phyloP scores from a whole-genome alignment of 92 coral and sea anemone genomes.

The Siderastrea siderea region DNA sequence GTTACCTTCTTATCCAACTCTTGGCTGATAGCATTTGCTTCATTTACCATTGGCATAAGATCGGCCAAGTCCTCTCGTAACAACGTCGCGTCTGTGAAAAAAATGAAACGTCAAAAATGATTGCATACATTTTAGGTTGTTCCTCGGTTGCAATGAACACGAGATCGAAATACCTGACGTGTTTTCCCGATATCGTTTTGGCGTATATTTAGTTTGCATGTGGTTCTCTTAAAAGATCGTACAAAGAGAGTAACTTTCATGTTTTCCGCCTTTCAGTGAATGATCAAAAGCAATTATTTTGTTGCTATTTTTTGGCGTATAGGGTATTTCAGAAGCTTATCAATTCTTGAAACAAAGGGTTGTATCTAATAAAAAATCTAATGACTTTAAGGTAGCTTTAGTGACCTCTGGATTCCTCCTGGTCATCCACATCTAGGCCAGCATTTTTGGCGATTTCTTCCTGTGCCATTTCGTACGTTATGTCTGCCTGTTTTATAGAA shows the following conservation, averaged over 20 bases:
- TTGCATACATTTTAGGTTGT: not conserved
- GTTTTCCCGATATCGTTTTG: not conserved
- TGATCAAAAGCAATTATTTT: no score
- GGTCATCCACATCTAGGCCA: conserved; percentile 87
- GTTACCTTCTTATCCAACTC: conserved; percentile 93
- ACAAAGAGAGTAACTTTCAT: no score
- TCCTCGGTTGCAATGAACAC: not conserved
- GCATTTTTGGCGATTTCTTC: conserved; percentile 96
- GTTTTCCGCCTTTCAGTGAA: no score
- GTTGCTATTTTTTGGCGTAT: no score
- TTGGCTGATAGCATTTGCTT: conserved; percentile 96
- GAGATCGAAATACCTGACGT: not conserved
- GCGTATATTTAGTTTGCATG: not conserved
- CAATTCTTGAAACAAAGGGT: no score
- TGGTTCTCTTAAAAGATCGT: no score
- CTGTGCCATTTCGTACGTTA: conserved; percentile 94
- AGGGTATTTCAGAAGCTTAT: no score
- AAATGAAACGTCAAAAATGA: not conserved
- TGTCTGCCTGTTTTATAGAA: conserved; percentile 74
- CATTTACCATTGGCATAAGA: conserved; percentile 94
- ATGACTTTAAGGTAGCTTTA: not conserved
- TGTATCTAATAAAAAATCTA: not conserved
- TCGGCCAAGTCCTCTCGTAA: conserved; percentile 91
- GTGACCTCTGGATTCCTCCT: conserved; percentile 66
- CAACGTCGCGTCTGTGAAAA: conserved; percentile 74